Evolutionary conservation across 2,888 invertebrate genomes (phyloP), one percentile per base, ranked within the genome.

Genomic region (Amblyteles armatorius): DNA sequence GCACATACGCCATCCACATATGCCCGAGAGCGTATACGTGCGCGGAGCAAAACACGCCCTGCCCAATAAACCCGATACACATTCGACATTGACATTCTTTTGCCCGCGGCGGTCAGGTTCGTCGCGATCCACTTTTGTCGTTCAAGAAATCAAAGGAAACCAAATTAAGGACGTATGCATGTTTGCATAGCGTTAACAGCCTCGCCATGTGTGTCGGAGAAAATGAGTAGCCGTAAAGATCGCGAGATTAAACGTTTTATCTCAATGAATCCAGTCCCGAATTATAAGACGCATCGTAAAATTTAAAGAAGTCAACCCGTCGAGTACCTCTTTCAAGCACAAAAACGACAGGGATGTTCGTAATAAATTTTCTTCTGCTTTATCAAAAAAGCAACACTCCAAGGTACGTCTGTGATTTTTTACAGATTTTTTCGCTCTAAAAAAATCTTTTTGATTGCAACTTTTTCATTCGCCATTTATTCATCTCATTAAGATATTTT

Each of bases 11-110:
- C 22, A 13, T 44, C 29, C 63, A 74, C 57, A 29, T 84, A 67
- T 44, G 60, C 44, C 22, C 44, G 40, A 29, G 78, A 79, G 82
- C 73, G 69, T 80, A 71, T 78, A 83, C 74, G 83, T 82, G 82
- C 79, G 48, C 63, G 83, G 50, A 67, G 76, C 81, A 80, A 84
- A 90, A 87, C 87, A 88, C 90, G 87, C 89, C 90, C 89, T 89
- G 87, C 80, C 88, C 89, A 90, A 91, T 90, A 90, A 90, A 88
- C 85, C 76, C 84, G 87, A 79, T 71, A 87, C 84, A 44, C 76
- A 79, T 79, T 84, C 88, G 91, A 91, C 91, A 91, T 91, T 91
- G 91, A 90, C 89, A 88, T 86, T 88, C 81, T 79, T 82, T 86
- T 63, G 82, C 82, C 84, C 87, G 29, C 55, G 83, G 87, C 85